Percentiles rank a stretch among this genome's conserved stretches.
Conservation (phyloP, 2,113 vertebrate species). For the Genyomyrus donnyi region DNA sequence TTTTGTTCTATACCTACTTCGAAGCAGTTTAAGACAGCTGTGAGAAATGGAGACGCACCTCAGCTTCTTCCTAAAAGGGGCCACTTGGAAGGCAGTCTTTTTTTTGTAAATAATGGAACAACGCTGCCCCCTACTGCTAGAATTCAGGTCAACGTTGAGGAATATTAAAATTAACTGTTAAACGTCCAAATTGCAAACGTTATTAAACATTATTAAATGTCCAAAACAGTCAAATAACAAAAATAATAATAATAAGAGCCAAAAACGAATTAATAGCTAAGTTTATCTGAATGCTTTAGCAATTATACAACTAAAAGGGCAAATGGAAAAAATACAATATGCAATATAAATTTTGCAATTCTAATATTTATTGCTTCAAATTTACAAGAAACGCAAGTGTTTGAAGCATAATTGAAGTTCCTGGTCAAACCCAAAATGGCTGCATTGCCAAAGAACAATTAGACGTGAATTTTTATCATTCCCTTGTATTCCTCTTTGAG, state of each 20-base stretch:
- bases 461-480: background rate
- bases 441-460: background rate
- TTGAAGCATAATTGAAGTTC: background rate
- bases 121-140: constrained; percentile 66
- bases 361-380: background rate
- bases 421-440: background rate
- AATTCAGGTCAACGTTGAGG: background rate
- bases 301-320: background rate
- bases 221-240: background rate
- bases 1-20: constrained; percentile 11
- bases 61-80: background rate
- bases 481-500: background rate
- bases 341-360: background rate
- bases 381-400: background rate
- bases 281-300: background rate
- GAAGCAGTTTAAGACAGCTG: constrained; percentile 11
- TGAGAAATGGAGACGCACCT: background rate
- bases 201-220: too few relatives aligned
- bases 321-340: background rate
- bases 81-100: background rate
- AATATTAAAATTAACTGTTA: background rate
- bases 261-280: background rate
- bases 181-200: background rate
- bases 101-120: constrained; percentile 52
- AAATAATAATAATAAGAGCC: background rate